Percentiles rank a stretch among this genome's conserved stretches.
phyloP scores from a whole-genome alignment of 2,113 vertebrate species.

The Mus spicilegus region DNA sequence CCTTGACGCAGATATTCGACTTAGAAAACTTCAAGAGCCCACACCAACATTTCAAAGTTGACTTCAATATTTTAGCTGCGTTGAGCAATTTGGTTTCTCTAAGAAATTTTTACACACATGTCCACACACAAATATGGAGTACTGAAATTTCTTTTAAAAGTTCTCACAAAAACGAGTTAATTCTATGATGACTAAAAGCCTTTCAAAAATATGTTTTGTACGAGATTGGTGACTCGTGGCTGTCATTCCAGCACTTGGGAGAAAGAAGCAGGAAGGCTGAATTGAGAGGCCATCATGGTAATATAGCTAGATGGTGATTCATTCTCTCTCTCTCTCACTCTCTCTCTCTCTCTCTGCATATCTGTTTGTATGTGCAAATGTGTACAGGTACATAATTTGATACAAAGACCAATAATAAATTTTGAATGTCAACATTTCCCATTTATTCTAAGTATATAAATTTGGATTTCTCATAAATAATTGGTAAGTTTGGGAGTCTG shows the following conservation, averaged over 20 bases:
- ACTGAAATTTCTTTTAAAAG: not conserved
- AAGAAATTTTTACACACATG: not conserved
- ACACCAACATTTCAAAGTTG: constrained; percentile 19
- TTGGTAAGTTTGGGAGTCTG: not conserved
- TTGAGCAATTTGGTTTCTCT: not conserved
- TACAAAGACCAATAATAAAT: not conserved
- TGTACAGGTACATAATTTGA: not conserved
- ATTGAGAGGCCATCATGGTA: not conserved
- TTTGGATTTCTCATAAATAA: not conserved
- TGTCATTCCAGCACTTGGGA: not conserved
- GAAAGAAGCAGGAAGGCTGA: not conserved
- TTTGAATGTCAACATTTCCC: not conserved
- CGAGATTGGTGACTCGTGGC: not conserved
- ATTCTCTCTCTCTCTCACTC: no score
- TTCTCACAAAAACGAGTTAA: not conserved
- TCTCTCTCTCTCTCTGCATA: not conserved
- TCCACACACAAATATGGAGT: not conserved
- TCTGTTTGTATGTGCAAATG: not conserved
- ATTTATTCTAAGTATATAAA: not conserved
- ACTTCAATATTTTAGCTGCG: constrained; percentile 32
- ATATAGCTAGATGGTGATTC: not conserved
- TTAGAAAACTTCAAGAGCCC: constrained; percentile 10
- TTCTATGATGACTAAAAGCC: not conserved
- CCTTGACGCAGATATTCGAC: constrained; percentile 42
- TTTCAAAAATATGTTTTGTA: constrained; percentile 31